phyloP scores from a whole-genome alignment of 2,113 vertebrate species.

The Toxostoma redivivum region DNA sequence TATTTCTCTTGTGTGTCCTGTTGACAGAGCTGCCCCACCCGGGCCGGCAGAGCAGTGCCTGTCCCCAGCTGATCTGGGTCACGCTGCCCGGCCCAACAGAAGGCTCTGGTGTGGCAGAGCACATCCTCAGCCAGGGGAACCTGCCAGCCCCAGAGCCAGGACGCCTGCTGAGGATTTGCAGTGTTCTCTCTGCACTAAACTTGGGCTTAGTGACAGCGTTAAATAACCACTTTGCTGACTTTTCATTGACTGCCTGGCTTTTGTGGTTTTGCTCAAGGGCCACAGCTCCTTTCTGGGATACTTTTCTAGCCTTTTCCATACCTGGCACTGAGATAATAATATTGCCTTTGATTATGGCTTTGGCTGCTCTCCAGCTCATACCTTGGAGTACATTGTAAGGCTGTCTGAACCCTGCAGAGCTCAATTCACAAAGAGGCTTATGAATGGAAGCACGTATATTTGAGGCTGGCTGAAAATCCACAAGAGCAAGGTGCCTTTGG shows the following conservation, averaged over 20 bases:
- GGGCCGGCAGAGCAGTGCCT: background rate
- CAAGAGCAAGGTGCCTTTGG: accelerated
- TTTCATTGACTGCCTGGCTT: background rate
- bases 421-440: background rate
- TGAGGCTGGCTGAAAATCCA: background rate
- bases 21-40: background rate
- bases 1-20: background rate
- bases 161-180: background rate
- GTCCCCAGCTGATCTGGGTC: background rate
- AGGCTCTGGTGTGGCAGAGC: accelerated
- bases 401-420: background rate
- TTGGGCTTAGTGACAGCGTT: background rate
- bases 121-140: background rate
- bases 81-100: accelerated
- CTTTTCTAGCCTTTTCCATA: background rate
- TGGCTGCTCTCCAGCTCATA: background rate
- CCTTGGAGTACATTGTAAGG: background rate
- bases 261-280: background rate
- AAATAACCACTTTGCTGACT: background rate
- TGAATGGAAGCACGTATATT: background rate
- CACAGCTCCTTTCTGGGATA: background rate
- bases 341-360: background rate
- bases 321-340: background rate
- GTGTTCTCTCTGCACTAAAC: background rate
- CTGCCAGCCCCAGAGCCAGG: background rate